phyloP scores from a whole-genome alignment of 2,888 invertebrate species.

The Folsomia manolachei region DNA sequence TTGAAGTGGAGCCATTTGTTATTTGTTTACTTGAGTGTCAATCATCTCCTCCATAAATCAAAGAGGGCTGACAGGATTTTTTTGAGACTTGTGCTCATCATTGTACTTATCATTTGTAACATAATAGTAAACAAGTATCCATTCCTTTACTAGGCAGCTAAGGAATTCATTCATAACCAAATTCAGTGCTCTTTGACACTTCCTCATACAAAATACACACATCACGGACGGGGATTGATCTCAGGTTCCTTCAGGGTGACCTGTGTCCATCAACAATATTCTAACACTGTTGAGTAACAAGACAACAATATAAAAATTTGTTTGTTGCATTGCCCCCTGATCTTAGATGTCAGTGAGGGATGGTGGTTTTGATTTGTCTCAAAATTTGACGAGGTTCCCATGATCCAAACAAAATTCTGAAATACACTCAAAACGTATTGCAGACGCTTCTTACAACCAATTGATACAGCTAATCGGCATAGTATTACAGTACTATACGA shows the following conservation, averaged over 20 bases:
- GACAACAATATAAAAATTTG: background rate
- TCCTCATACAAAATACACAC: background rate
- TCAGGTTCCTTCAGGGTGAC: background rate
- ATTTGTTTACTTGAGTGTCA: constrained; percentile 49
- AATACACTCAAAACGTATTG: too few species aligned
- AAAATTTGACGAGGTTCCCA: too few species aligned
- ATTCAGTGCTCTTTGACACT: background rate
- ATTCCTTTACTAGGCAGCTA: background rate
- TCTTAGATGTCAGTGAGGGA: too few species aligned
- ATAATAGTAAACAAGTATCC: too few species aligned
- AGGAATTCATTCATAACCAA: background rate
- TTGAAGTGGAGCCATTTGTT: constrained; percentile 45
- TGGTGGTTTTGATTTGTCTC: too few species aligned
- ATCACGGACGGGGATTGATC: background rate
- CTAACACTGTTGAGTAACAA: too few species aligned
- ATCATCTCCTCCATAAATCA: constrained; percentile 47
- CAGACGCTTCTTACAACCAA: too few species aligned
- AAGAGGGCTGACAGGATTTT: constrained; percentile 33
- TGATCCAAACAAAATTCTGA: too few species aligned
- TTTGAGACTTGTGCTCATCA: background rate
- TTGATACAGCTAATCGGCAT: too few species aligned
- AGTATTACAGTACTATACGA: too few species aligned
- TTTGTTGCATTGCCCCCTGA: too few species aligned
- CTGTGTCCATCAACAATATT: constrained; percentile 6
- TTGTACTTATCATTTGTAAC: background rate